phyloP scores from a whole-genome alignment of 1,140 invertebrate genomes.

The Alviniconcha marisindica region DNA sequence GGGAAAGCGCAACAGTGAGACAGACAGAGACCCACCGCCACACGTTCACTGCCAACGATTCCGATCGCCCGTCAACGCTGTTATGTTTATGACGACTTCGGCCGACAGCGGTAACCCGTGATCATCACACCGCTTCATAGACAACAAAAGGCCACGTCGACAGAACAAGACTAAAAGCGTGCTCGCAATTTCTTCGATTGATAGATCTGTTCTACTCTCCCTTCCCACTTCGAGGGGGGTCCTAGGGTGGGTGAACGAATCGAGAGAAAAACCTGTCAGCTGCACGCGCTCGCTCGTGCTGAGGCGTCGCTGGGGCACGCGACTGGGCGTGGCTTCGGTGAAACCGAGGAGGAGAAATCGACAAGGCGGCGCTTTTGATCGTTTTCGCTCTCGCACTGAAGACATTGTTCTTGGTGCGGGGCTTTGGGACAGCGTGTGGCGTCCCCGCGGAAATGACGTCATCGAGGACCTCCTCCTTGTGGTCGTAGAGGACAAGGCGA shows the following conservation, averaged over 20 bases:
- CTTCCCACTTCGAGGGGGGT: background rate
- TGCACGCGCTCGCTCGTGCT: conserved; percentile 12
- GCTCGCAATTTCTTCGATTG: conserved; percentile 22
- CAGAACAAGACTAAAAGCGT: background rate
- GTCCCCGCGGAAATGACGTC: too few relatives aligned
- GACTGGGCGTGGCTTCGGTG: background rate
- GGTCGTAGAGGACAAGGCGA: too few relatives aligned
- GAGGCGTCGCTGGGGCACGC: conserved; percentile 11
- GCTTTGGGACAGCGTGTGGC: too few relatives aligned
- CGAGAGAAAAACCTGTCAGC: conserved; percentile 15
- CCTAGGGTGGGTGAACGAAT: background rate
- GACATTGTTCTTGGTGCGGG: background rate
- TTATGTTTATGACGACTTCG: too few relatives aligned
- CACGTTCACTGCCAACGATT: too few relatives aligned
- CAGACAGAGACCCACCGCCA: background rate
- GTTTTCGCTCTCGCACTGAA: background rate
- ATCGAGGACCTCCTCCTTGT: too few relatives aligned
- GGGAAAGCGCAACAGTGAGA: background rate
- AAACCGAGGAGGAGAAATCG: conserved; percentile 8
- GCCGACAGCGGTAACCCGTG: too few relatives aligned
- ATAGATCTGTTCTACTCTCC: background rate
- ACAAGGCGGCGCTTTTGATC: conserved; percentile 25
- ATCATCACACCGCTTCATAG: too few relatives aligned
- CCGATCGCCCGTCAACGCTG: too few relatives aligned
- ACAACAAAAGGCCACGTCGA: too few relatives aligned